Evolutionary conservation across 2,113 vertebrate species (phyloP).

Genomic region (Alosa alosa): DNA sequence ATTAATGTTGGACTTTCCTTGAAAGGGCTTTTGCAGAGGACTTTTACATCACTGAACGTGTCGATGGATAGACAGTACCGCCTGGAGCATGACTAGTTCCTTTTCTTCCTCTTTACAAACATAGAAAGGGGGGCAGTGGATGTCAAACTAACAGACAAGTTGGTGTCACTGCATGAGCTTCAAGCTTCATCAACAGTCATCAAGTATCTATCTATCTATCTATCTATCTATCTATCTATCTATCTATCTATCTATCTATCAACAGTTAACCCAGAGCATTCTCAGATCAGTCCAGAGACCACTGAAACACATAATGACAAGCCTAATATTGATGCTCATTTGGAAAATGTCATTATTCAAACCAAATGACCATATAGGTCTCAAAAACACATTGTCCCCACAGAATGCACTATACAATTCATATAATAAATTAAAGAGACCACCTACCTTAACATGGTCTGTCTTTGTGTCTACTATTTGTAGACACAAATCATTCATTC

Average conservation of each 20-base stretch:
- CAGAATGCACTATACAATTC: not conserved
- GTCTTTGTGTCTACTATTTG: too few relatives aligned
- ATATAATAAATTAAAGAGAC: too few relatives aligned
- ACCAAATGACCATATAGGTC: not conserved
- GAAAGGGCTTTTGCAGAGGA: not conserved
- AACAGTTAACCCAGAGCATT: not conserved
- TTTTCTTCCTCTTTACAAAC: not conserved
- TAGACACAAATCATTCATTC: not conserved
- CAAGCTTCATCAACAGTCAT: too few relatives aligned
- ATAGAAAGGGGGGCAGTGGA: not conserved
- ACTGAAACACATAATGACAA: not conserved
- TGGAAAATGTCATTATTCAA: not conserved
- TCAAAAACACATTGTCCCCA: not conserved
- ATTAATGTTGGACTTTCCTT: not conserved
- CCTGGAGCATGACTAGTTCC: not conserved
- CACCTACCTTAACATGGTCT: not conserved
- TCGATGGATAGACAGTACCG: not conserved
- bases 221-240: too few relatives aligned
- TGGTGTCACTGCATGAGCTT: not conserved
- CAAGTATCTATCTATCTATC: too few relatives aligned
- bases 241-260: too few relatives aligned
- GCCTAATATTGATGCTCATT: not conserved
- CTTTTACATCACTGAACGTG: not conserved
- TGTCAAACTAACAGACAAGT: constrained; percentile 18
- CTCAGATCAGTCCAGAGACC: not conserved